Conservation (phyloP, 1,140 invertebrate genomes). For the Zeugodacus cucurbitae region DNA sequence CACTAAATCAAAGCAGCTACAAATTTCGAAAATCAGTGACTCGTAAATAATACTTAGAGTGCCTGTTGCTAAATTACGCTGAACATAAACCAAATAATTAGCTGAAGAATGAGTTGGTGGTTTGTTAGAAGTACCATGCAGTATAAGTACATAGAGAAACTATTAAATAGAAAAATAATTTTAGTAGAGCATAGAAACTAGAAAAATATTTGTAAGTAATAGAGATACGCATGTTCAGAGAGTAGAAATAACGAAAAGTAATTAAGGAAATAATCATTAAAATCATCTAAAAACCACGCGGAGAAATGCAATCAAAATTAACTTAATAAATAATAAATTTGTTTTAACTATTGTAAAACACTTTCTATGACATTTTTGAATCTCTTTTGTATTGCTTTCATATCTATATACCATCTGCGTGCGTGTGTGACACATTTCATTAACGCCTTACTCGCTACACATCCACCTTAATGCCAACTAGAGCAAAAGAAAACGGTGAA, state of each 20-base stretch:
- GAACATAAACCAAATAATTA: constrained; percentile 10
- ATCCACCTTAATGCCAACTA: not conserved
- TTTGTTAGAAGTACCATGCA: not conserved
- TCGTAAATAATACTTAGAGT: not conserved
- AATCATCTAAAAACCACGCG: not conserved
- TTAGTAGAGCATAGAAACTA: not conserved
- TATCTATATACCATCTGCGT: not conserved
- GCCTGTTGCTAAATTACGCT: not conserved
- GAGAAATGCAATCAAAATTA: not conserved
- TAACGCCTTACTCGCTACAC: not conserved
- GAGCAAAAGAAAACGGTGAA: not conserved
- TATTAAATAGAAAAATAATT: not conserved
- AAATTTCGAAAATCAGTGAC: not conserved
- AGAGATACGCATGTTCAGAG: no score
- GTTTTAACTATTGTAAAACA: not conserved
- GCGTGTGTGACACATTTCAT: not conserved
- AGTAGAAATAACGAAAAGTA: not conserved
- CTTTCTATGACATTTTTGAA: not conserved
- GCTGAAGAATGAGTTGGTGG: not conserved
- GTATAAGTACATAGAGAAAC: not conserved
- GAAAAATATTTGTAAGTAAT: not conserved
- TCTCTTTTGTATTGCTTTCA: not conserved
- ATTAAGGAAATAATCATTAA: not conserved
- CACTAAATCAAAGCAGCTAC: not conserved
- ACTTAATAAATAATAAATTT: not conserved